Base-by-base conservation (phyloP, 2,888 invertebrate genomes). In the Steromphala cineraria region DNA sequence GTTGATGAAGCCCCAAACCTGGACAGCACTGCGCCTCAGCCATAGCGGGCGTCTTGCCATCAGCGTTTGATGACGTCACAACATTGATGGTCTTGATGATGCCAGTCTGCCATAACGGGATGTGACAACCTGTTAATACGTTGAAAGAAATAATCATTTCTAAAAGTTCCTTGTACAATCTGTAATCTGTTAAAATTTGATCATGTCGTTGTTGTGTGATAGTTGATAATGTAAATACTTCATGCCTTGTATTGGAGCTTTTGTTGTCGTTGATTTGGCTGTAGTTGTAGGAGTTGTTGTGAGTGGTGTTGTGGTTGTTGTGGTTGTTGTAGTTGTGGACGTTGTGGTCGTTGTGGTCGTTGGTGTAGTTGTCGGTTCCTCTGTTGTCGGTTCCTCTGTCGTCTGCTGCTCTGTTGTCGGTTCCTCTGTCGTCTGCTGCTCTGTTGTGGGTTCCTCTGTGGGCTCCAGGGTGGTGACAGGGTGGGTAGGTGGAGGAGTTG, bases 241-340 rank as follows among this genome's bases (percentile, higher is more conserved):
- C 46, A 46, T 46, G 46, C 46, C 46, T 46, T 4, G 8, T 46
- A 46, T 46, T 5, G 46, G 46, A 10, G 46, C 46, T 46, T 13
- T 46, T 46, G 80, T 71, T 4, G 80, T 40, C 0, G 53, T 53
- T 1, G 15, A 31, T 36, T 28, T 71, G n/a, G 74, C 62, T 28
- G 78, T 56, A 67, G 40, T 62, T n/a, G 78, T 78, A 46, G 75
- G 55, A 71, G 55, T 40, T 1, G 36, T 75, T 36, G 28, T 19
- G 13, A 17, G 8, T 36, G 71, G 28, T 40, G 40, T 36, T 4
- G 40, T 46, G 46, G 46, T 46, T 5, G 46, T 46, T 5, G 46
- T 46, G 1, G 46, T 46, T 46, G 80, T 71, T 4, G 80, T 40
- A 3, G 53, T 53, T 0, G 15, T 31, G 21, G 53, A 55, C n/a